These are phyloP conservation scores for Oncorhynchus masou DNA, from an alignment of 2,113 vertebrate genomes.

Conservation along the genomic window DNA sequence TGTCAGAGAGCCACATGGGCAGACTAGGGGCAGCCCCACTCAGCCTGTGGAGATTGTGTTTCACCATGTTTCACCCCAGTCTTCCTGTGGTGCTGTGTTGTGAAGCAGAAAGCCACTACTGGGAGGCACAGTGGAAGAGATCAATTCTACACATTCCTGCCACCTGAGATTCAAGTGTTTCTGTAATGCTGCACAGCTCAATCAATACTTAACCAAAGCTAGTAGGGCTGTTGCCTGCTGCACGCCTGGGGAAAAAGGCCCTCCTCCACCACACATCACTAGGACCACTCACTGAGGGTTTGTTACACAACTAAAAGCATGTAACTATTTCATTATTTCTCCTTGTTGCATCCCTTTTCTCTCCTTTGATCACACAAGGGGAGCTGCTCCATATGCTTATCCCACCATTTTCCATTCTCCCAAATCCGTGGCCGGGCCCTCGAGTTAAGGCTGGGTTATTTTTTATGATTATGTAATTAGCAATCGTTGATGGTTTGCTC, in stretches of 20 bases:
- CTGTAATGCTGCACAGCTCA: constrained; percentile 80
- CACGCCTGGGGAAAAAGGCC: constrained; percentile 34
- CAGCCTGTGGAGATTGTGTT: constrained; percentile 55
- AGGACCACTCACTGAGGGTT: constrained; percentile 61
- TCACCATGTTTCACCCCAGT: constrained; percentile 48
- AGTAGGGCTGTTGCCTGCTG: constrained; percentile 47
- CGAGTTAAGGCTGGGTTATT: background rate
- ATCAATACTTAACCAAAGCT: constrained; percentile 79
- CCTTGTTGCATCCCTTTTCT: constrained; percentile 12
- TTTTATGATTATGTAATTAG: constrained; percentile 2
- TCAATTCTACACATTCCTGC: constrained; percentile 82
- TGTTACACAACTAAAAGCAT: constrained; percentile 57
- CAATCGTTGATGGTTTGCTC: background rate
- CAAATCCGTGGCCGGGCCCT: background rate
- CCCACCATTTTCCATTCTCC: constrained; percentile 10
- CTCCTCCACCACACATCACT: constrained; percentile 50
- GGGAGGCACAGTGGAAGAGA: constrained; percentile 73
- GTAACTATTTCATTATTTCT: constrained; percentile 31
- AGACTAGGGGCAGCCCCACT: constrained; percentile 52
- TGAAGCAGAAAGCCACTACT: constrained; percentile 70
- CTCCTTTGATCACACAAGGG: background rate
- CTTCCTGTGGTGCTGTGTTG: constrained; percentile 65
- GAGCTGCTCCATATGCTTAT: constrained; percentile 3
- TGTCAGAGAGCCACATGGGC: constrained; percentile 59
- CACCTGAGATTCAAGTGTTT: constrained; percentile 84